phyloP scores from a whole-genome alignment of 2,888 invertebrate species.

The Aspidiotus destructor region DNA sequence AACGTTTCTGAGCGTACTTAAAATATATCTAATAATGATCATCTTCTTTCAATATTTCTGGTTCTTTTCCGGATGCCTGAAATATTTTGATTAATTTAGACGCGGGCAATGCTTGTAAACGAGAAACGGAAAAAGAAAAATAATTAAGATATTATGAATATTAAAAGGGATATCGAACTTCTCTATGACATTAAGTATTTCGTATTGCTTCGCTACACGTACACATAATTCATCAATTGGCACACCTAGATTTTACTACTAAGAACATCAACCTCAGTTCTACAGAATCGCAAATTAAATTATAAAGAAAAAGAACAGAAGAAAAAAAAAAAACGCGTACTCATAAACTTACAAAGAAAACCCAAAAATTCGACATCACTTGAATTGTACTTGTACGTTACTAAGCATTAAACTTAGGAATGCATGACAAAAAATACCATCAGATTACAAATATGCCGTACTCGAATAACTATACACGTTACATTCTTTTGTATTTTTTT shows the following conservation, averaged over 20 bases:
- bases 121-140: background rate
- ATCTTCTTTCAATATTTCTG: background rate
- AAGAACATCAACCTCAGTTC: background rate
- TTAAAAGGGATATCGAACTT: background rate
- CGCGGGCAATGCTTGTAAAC: background rate
- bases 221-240: constrained; percentile 13
- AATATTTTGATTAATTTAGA: constrained; percentile 9
- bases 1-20: constrained; percentile 23
- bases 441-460: background rate
- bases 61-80: background rate
- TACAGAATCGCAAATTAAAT: background rate
- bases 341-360: background rate
- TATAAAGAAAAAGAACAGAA: background rate
- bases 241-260: background rate
- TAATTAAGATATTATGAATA: background rate
- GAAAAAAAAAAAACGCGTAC: background rate
- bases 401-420: background rate
- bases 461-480: background rate
- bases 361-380: background rate
- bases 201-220: constrained; percentile 21
- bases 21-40: constrained; percentile 2
- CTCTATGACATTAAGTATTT: background rate
- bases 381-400: background rate
- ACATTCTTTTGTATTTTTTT: background rate
- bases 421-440: background rate